A percentile compares a stretch with the other conserved stretches of the same genome.
Evolutionary conservation across 2,888 invertebrate species (phyloP).

Genomic region (Xanthia togata): DNA sequence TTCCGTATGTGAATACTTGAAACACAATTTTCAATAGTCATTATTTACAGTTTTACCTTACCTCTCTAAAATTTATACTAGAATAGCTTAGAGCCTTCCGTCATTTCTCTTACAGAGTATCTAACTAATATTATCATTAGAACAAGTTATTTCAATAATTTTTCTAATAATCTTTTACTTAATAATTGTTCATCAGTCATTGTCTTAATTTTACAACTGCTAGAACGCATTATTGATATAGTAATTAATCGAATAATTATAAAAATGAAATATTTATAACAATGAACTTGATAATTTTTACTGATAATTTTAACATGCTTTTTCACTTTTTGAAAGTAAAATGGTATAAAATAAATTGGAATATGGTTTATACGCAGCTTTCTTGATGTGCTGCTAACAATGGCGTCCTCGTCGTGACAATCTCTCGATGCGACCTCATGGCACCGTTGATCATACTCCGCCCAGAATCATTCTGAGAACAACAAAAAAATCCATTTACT

Average conservation of each 20-base stretch:
- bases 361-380: conserved; percentile 91
- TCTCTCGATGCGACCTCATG: conserved; percentile 87
- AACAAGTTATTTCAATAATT: conserved; percentile 62
- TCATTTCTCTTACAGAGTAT: conserved; percentile 72
- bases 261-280: conserved; percentile 46
- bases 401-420: conserved; percentile 93
- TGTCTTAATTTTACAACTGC: conserved; percentile 72
- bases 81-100: conserved; percentile 73
- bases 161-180: conserved; percentile 69
- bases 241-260: conserved; percentile 35
- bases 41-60: conserved; percentile 49
- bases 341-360: conserved; percentile 28
- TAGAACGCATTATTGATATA: conserved; percentile 59
- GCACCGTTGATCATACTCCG: conserved; percentile 79
- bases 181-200: conserved; percentile 77
- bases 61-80: conserved; percentile 46
- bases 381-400: conserved; percentile 92
- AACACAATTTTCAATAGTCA: conserved; percentile 51
- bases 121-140: conserved; percentile 66
- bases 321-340: conserved; percentile 34
- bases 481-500: background rate
- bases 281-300: conserved; percentile 27
- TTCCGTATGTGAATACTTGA: conserved; percentile 50
- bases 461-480: conserved; percentile 82
- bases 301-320: conserved; percentile 5